A percentile compares a stretch with the other conserved stretches of the same genome.
These are phyloP conservation scores for Diarsia dahlii DNA, from an alignment of 2,888 invertebrate species.

Conservation along the genomic window DNA sequence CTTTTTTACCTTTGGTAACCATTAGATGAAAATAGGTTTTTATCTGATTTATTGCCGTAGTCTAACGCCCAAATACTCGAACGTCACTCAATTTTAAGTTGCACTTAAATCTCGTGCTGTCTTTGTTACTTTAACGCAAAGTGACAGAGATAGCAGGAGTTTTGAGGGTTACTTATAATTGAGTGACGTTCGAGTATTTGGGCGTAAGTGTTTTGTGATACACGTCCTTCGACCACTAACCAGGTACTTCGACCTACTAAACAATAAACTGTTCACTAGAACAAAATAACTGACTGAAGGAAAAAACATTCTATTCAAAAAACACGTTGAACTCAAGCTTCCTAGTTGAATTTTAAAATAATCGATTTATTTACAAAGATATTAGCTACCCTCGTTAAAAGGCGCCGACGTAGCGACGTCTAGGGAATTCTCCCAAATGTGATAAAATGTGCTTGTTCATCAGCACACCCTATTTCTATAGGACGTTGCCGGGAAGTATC, in stretches of 20 bases:
- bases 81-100: no score
- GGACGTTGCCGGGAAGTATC: slow-evolving; percentile 23
- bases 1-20: background rate
- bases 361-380: slow-evolving; percentile 51
- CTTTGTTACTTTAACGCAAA: no score
- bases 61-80: no score
- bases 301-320: background rate
- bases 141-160: no score
- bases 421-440: slow-evolving; percentile 51
- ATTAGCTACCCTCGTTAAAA: slow-evolving; percentile 53
- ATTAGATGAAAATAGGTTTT: background rate
- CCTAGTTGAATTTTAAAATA: slow-evolving; percentile 42
- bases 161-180: no score
- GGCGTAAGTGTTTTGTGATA: background rate
- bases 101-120: no score
- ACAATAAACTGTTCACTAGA: background rate
- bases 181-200: no score
- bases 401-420: slow-evolving; percentile 24
- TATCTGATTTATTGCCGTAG: background rate
- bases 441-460: slow-evolving; percentile 59
- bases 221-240: background rate
- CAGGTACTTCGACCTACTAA: no score
- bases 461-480: slow-evolving; percentile 51
- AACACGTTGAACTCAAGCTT: background rate
- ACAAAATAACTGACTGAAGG: background rate